Conservation (phyloP, 2,888 invertebrate species). For the Tridacna crocea region DNA sequence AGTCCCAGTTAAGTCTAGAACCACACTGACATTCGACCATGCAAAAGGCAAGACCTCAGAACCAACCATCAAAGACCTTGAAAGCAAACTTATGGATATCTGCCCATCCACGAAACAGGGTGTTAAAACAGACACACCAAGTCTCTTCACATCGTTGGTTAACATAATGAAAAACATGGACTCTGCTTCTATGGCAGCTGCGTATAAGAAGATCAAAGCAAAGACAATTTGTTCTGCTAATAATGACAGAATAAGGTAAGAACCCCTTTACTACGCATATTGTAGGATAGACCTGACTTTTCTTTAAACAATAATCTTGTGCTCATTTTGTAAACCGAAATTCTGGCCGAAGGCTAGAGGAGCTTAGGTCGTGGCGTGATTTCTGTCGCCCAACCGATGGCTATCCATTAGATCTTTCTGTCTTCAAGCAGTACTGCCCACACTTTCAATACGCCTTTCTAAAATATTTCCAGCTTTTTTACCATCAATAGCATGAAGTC, state of each 20-base stretch:
- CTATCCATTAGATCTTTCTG: too few species aligned
- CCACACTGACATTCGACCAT: conserved; percentile 70
- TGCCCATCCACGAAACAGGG: conserved; percentile 78
- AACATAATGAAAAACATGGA: conserved; percentile 82
- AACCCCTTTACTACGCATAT: too few species aligned
- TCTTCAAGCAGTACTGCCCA: too few species aligned
- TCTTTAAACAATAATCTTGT: too few species aligned
- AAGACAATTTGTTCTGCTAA: conserved; percentile 70
- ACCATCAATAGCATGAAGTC: too few species aligned
- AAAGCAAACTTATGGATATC: conserved; percentile 70
- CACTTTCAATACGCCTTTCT: too few species aligned
- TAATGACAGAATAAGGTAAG: conserved; percentile 70
- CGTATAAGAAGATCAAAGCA: conserved; percentile 68
- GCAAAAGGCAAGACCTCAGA: conserved; percentile 33
- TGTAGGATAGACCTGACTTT: too few species aligned
- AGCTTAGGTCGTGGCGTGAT: too few species aligned
- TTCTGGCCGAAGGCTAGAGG: too few species aligned
- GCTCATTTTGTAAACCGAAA: too few species aligned
- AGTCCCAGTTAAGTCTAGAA: conserved; percentile 9
- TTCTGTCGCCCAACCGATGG: too few species aligned
- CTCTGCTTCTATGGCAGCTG: conserved; percentile 76
- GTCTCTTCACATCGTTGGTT: conserved; percentile 84
- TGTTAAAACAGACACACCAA: conserved; percentile 84
- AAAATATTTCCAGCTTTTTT: too few species aligned
- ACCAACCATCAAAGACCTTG: conserved; percentile 51